Conservation (phyloP, 1,140 invertebrate genomes). For the Penaeus indicus region DNA sequence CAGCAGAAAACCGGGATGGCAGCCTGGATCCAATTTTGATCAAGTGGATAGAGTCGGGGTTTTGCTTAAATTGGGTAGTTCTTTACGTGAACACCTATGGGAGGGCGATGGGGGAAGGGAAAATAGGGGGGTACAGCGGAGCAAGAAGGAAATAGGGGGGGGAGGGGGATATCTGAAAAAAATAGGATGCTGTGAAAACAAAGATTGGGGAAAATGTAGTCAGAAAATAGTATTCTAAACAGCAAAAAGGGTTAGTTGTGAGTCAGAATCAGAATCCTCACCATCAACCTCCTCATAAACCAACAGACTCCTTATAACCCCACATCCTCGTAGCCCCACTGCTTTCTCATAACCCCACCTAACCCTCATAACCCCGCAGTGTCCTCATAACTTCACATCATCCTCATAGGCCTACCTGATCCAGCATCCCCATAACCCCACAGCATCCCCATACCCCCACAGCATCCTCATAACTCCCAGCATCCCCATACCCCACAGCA, state of each 20-base stretch:
- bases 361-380: too few species aligned
- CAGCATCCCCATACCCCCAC: too few species aligned
- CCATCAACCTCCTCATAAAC: too few species aligned
- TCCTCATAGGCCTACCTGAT: too few species aligned
- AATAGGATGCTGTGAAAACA: background rate
- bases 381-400: too few species aligned
- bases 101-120: background rate
- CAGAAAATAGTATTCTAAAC: background rate
- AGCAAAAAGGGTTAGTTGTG: background rate
- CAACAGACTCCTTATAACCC: too few species aligned
- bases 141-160: background rate
- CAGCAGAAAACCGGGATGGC: constrained; percentile 19
- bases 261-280: too few species aligned
- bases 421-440: too few species aligned
- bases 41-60: constrained; percentile 15
- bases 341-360: too few species aligned
- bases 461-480: too few species aligned
- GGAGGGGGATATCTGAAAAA: background rate
- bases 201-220: background rate
- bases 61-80: constrained; percentile 2
- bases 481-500: too few species aligned
- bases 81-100: background rate
- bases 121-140: background rate
- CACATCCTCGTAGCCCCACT: too few species aligned
- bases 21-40: constrained; percentile 24